Base-by-base conservation (phyloP, 2,888 invertebrate genomes). In the Nasonia oneida region DNA sequence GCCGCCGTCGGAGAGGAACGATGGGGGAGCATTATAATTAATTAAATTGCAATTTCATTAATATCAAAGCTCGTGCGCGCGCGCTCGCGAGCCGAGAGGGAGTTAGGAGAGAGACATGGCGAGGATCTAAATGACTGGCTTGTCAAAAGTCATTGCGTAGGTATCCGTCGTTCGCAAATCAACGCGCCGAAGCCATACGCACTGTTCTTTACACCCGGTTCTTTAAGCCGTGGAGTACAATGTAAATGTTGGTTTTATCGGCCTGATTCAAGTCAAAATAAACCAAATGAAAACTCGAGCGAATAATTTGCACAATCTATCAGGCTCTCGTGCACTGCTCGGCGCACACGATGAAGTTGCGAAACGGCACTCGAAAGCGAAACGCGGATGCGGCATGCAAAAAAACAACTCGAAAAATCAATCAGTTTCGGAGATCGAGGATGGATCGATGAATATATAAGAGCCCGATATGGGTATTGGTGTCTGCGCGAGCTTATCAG, bases 21-120 rank as follows among this genome's bases (percentile, higher is more conserved):
- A 61, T 50, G 83, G 83, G 75, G 78, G 75, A 82, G 84, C 73
- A 85, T 84, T 82, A 79, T 85, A 87, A 87, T 87, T 87, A 87
- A 87, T 87, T 87, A 83, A 87, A 87, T 81, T 83, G 84, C 85
- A 87, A 85, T 87, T 85, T 87, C 84, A 85, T 87, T 87, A 85
- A 87, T 87, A 85, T 87, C 79, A 74, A 81, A 81, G 84, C 85
- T 73, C 71, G n/a, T 18, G 71, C 14, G 47, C 37, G 37, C 23
- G 23, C 23, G 23, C 2, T 53, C 18, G 53, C 53, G n/a, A n/a
- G n/a, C 2, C 23, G 8, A 23, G n/a, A n/a, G 57, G 5, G 57
- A n/a, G 57, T 5, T 5, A n/a, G 80, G 76, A 61, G 29, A n/a
- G 57, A n/a, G 3, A n/a, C 70, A 81, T 47, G 15, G 71, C 33